phyloP scores from a whole-genome alignment of 2,797 vertebrate species.

The Periparus ater region DNA sequence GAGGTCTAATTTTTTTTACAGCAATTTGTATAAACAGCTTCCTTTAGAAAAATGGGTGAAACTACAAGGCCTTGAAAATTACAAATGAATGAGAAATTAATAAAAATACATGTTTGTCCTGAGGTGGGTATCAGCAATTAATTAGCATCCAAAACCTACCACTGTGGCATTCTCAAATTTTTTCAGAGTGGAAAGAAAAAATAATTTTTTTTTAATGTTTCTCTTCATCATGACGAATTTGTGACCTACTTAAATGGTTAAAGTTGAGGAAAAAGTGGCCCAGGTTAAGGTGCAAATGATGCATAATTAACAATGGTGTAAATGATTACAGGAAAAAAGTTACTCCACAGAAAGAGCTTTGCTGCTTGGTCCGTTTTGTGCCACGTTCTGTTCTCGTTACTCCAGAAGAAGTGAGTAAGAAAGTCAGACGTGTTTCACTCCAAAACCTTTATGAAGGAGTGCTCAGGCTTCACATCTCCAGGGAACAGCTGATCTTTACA shows the following conservation, averaged over 20 bases:
- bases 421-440: background rate
- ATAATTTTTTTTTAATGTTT: background rate
- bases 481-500: background rate
- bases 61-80: background rate
- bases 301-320: background rate
- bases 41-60: background rate
- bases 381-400: background rate
- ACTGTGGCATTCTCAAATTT: background rate
- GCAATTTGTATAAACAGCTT: background rate
- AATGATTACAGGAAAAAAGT: constrained; percentile 55
- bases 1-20: background rate
- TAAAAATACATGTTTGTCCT: background rate
- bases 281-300: background rate
- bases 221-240: background rate
- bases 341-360: background rate
- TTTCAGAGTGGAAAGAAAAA: background rate
- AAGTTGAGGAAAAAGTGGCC: background rate
- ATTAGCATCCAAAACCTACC: background rate
- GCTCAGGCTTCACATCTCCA: background rate
- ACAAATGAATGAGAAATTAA: background rate
- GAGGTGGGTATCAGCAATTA: background rate
- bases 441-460: background rate
- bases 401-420: background rate
- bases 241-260: background rate
- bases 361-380: background rate